These are phyloP conservation scores for Yponomeuta malinellus DNA, from an alignment of 2,888 invertebrate species.

Conservation along the genomic window DNA sequence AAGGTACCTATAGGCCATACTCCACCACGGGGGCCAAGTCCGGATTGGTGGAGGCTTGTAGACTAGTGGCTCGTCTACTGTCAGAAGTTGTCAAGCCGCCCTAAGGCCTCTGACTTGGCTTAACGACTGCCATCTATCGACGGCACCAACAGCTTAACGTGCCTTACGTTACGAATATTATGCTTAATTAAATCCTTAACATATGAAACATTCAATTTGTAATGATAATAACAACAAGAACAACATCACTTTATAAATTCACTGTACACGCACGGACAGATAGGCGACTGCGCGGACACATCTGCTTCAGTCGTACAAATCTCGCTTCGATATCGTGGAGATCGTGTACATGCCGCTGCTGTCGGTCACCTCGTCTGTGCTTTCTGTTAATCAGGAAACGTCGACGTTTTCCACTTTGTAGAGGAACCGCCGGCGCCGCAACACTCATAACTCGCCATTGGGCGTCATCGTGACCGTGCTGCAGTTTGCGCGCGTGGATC, in stretches of 20 bases:
- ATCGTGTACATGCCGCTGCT: constrained; percentile 62
- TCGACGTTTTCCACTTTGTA: constrained; percentile 61
- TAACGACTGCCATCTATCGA: no score
- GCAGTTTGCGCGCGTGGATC: constrained; percentile 72
- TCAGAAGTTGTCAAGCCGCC: no score
- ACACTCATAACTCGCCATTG: constrained; percentile 68
- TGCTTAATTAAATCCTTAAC: background rate
- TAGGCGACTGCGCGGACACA: background rate
- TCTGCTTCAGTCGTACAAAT: constrained; percentile 46
- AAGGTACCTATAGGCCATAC: no score
- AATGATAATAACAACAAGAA: constrained; percentile 8
- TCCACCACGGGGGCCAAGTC: no score
- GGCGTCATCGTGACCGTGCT: constrained; percentile 72
- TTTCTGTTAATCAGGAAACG: constrained; percentile 72
- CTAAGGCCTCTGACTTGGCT: no score
- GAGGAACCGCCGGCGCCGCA: constrained; percentile 57
- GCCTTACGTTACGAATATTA: no score
- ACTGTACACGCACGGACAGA: background rate
- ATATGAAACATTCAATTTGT: background rate
- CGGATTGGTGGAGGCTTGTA: no score
- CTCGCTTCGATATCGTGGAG: constrained; percentile 57
- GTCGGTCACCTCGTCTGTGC: constrained; percentile 66
- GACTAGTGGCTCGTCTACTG: no score
- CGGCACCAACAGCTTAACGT: no score
- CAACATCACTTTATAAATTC: background rate